Conservation (phyloP, 2,888 invertebrate species). For the Melolontha melolontha region DNA sequence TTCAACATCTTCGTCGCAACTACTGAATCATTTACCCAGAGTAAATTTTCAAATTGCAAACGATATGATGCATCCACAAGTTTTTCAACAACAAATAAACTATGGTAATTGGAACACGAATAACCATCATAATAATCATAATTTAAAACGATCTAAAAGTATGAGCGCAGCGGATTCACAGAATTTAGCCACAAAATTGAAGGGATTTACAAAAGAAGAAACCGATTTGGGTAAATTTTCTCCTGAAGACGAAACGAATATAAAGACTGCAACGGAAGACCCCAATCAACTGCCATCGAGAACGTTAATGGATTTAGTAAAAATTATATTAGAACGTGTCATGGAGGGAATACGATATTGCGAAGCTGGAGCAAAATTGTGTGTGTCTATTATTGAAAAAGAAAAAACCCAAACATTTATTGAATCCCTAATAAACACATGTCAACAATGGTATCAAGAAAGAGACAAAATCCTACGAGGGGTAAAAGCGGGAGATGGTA, state of each 20-base stretch:
- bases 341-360: constrained; percentile 84
- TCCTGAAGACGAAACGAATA: constrained; percentile 77
- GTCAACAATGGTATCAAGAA: constrained; percentile 88
- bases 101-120: constrained; percentile 54
- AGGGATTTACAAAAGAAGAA: constrained; percentile 74
- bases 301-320: constrained; percentile 87
- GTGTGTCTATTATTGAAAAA: constrained; percentile 88
- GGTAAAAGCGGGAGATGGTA: constrained; percentile 72
- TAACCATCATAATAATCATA: constrained; percentile 51
- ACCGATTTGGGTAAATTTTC: constrained; percentile 83
- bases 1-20: constrained; percentile 74
- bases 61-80: constrained; percentile 68
- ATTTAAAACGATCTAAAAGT: constrained; percentile 86
- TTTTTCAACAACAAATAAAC: constrained; percentile 66
- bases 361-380: constrained; percentile 85
- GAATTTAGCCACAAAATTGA: constrained; percentile 75
- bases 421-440: constrained; percentile 89
- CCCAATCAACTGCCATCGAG: constrained; percentile 81
- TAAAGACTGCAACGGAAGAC: constrained; percentile 83
- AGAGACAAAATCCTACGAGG: constrained; percentile 75
- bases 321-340: constrained; percentile 82
- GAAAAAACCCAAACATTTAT: constrained; percentile 90
- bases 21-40: constrained; percentile 72
- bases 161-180: constrained; percentile 81
- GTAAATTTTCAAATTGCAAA: constrained; percentile 70